phyloP scores from a whole-genome alignment of 2,113 vertebrate species.

The Cebidichthys violaceus region DNA sequence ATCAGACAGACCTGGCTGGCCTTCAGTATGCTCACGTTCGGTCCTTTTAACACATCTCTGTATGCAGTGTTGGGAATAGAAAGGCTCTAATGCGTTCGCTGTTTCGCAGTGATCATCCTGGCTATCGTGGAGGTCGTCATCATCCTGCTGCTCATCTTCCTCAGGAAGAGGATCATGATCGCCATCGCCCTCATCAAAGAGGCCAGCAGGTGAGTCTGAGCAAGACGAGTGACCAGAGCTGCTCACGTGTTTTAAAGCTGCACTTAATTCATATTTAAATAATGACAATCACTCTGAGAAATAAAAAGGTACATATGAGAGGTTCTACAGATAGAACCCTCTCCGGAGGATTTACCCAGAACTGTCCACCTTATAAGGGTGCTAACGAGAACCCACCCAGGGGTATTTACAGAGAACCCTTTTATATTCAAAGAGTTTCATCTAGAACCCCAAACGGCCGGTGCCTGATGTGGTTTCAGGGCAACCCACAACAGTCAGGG shows the following conservation, averaged over 20 bases:
- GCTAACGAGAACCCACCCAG: neutral
- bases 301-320: neutral
- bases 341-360: neutral
- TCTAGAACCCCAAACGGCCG: neutral
- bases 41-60: neutral
- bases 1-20: conserved; percentile 95
- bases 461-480: neutral
- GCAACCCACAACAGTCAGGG: no score
- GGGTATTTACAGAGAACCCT: neutral
- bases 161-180: conserved; percentile 93
- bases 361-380: neutral
- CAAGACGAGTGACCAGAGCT: neutral
- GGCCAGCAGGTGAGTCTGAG: conserved; percentile 88
- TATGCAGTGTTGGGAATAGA: neutral
- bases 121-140: conserved; percentile 90
- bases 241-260: conserved; percentile 3
- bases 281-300: neutral
- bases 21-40: conserved; percentile 85
- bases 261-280: neutral
- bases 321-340: neutral
- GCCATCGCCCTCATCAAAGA: conserved; percentile 96
- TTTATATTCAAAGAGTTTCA: neutral
- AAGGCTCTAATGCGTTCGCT: neutral
- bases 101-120: conserved; percentile 91
- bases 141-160: conserved; percentile 93